phyloP scores from a whole-genome alignment of 64 coral and sea anemone species.

The Astreopora myriophthalma region DNA sequence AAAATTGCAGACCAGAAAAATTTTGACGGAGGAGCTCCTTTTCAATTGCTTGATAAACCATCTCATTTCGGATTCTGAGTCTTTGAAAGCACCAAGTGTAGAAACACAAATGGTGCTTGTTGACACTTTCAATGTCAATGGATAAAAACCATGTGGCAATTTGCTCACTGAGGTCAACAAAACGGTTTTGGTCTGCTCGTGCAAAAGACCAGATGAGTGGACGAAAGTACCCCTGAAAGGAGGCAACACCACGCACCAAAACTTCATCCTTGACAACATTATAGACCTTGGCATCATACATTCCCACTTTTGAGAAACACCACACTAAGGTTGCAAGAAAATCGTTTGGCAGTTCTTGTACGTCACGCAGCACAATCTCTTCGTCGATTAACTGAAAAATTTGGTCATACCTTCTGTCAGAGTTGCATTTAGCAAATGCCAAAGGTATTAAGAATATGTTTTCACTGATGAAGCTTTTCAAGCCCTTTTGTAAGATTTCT shows the following conservation, averaged over 20 bases:
- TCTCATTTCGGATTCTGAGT: not conserved
- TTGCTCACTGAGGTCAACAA: not conserved
- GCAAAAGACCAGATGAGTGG: not conserved
- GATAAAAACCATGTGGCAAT: not conserved
- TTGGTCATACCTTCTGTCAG: not conserved
- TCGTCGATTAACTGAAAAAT: not conserved
- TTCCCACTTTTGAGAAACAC: not conserved
- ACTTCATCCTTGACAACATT: not conserved
- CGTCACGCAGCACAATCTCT: not conserved
- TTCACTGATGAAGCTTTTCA: not conserved
- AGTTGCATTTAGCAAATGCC: constrained; percentile 15
- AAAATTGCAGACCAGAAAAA: not conserved
- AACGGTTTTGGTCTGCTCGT: not conserved
- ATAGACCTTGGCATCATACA: not conserved
- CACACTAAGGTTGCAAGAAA: not conserved
- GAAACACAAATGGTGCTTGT: not conserved
- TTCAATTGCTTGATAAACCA: not conserved
- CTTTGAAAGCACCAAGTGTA: not conserved
- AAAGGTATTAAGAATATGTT: not conserved
- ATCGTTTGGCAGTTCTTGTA: not conserved
- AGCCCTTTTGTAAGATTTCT: not conserved
- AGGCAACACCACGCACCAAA: not conserved
- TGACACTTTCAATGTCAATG: not conserved
- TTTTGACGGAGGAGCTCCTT: not conserved
- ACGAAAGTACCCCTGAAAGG: not conserved